These are phyloP conservation scores for Sesamia nonagrioides DNA, from an alignment of 1,140 invertebrate genomes.

Conservation along the genomic window DNA sequence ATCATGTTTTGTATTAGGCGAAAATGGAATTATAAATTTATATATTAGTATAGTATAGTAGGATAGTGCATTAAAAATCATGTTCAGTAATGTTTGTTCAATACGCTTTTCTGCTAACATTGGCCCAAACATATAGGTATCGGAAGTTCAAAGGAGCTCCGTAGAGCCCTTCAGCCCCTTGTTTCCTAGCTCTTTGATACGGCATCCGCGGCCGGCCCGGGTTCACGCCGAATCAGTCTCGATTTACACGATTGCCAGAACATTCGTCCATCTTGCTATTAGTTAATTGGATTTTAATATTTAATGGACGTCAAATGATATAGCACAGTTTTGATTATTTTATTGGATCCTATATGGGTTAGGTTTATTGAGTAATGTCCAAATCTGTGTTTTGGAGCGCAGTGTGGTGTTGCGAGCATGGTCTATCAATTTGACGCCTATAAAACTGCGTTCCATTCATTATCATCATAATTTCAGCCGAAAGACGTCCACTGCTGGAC, in stretches of 20 bases:
- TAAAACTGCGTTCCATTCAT: too few species aligned
- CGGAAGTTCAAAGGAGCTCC: neutral
- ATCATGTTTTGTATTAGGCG: neutral
- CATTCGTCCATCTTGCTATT: conserved; percentile 20
- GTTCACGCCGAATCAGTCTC: neutral
- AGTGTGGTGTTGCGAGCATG: too few species aligned
- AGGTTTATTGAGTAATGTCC: too few species aligned
- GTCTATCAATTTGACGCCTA: too few species aligned
- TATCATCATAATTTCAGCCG: too few species aligned
- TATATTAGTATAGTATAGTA: too few species aligned
- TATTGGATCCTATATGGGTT: neutral
- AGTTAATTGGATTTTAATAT: conserved; percentile 36
- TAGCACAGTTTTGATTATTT: conserved; percentile 14
- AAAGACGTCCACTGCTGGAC: too few species aligned
- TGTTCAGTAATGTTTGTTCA: too few species aligned
- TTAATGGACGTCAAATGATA: conserved; percentile 28
- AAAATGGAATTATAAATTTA: too few species aligned
- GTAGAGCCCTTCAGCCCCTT: conserved; percentile 28
- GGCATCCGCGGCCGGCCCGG: neutral
- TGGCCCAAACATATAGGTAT: conserved; percentile 3
- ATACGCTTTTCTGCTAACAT: neutral
- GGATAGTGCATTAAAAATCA: too few species aligned
- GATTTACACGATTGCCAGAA: neutral
- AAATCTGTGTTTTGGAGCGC: too few species aligned
- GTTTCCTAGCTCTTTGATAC: conserved; percentile 26